Conservation (phyloP, 2,113 vertebrate species). For the Trogon melanurus region DNA sequence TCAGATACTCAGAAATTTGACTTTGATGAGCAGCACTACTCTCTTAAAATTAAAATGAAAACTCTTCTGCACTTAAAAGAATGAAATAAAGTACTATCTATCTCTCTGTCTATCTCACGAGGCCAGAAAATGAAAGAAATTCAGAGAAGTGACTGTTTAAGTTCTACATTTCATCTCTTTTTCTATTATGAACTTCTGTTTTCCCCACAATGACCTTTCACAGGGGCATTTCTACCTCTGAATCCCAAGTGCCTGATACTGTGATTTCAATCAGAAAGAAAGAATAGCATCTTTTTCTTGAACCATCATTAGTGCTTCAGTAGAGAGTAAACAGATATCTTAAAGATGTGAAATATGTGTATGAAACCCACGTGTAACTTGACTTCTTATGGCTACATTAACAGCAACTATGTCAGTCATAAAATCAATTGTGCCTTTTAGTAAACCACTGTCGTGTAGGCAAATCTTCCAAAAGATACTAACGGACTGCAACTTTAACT, state of each 20-base stretch:
- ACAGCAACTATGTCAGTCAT: background rate
- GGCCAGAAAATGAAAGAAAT: background rate
- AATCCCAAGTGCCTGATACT: background rate
- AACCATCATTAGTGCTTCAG: background rate
- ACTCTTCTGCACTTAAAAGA: background rate
- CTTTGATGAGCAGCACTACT: background rate
- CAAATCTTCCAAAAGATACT: background rate
- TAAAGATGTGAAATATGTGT: background rate
- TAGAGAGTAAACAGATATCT: background rate
- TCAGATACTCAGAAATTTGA: slow-evolving; percentile 1
- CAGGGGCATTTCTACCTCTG: background rate
- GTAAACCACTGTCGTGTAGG: background rate
- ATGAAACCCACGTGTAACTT: background rate
- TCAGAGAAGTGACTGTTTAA: background rate
- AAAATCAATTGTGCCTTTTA: background rate
- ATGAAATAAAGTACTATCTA: background rate
- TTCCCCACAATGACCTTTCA: accelerated
- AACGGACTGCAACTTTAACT: background rate
- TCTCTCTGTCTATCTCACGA: background rate
- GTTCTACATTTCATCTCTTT: background rate
- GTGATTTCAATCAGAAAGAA: background rate
- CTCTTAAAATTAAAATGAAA: background rate
- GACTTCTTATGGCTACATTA: background rate
- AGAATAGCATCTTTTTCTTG: background rate
- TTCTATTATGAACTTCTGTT: background rate